These are phyloP conservation scores for Melanaphis sacchari DNA, from an alignment of 1,140 invertebrate species.

Conservation along the genomic window DNA sequence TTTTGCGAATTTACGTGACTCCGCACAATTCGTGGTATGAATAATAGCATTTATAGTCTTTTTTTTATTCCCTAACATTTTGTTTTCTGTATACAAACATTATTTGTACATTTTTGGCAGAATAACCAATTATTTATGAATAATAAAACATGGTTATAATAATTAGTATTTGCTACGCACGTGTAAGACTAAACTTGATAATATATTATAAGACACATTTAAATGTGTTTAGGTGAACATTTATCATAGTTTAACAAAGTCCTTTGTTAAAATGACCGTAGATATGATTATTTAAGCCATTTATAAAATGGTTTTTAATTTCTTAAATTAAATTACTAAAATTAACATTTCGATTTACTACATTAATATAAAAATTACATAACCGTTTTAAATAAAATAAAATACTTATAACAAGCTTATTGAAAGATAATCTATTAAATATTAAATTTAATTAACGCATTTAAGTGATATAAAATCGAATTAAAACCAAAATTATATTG, in stretches of 20 bases:
- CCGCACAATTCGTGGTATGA: constrained; percentile 28
- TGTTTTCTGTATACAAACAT: background rate
- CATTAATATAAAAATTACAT: background rate
- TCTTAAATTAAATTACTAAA: background rate
- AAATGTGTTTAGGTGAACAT: background rate
- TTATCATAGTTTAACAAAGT: background rate
- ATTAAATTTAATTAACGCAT: background rate
- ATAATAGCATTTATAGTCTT: constrained; percentile 41
- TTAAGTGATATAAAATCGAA: background rate
- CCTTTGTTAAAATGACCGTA: background rate
- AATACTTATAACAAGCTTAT: background rate
- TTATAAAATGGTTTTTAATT: background rate
- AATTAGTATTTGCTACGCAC: background rate
- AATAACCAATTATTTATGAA: background rate
- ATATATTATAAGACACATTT: background rate
- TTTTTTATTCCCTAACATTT: constrained; percentile 22
- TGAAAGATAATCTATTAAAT: background rate
- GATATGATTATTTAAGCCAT: background rate
- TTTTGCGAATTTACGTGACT: constrained; percentile 46
- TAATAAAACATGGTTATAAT: background rate
- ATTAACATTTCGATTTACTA: background rate
- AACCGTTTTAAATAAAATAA: background rate
- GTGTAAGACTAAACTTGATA: background rate
- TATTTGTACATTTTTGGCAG: background rate
- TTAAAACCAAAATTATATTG: background rate